Evolutionary conservation across 2,888 invertebrate genomes (phyloP).

Genomic region (Drosophila paramelanica): DNA sequence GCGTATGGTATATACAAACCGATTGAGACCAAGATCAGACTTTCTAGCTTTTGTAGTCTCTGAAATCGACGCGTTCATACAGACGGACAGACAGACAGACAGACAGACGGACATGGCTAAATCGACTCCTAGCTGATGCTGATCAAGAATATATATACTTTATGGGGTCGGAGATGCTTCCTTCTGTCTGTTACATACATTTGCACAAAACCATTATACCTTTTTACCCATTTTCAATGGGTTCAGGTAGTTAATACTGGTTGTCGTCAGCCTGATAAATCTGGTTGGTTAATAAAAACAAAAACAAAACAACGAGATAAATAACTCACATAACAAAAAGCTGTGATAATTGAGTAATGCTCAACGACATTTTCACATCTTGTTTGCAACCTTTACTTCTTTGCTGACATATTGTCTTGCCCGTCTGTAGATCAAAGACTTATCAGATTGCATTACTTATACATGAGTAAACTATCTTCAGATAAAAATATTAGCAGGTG

Average conservation of each 20-base stretch:
- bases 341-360: slow-evolving; percentile 6
- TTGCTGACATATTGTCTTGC: slow-evolving; percentile 33
- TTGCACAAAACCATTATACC: no score
- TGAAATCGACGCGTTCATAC: no score
- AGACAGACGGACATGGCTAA: no score
- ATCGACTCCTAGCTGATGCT: no score
- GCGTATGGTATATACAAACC: no score
- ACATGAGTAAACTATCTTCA: slow-evolving; percentile 26
- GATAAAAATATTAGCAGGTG: slow-evolving; percentile 34
- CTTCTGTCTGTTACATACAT: no score
- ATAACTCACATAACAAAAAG: background rate
- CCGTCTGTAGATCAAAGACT: slow-evolving; percentile 11
- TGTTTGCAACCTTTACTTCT: slow-evolving; percentile 8
- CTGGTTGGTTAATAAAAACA: background rate
- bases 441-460: slow-evolving; percentile 39
- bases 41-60: no score
- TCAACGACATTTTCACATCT: slow-evolving; percentile 8
- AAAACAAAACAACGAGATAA: background rate
- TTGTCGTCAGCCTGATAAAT: background rate
- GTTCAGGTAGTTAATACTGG: slow-evolving; percentile 1
- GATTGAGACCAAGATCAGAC: no score
- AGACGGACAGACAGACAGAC: no score
- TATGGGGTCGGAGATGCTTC: no score
- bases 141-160: no score
- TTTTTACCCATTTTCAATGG: no score